A percentile compares a stretch with the other conserved stretches of the same genome.
Evolutionary conservation across 2,113 vertebrate genomes (phyloP).

Genomic region (Notiomystis cincta): DNA sequence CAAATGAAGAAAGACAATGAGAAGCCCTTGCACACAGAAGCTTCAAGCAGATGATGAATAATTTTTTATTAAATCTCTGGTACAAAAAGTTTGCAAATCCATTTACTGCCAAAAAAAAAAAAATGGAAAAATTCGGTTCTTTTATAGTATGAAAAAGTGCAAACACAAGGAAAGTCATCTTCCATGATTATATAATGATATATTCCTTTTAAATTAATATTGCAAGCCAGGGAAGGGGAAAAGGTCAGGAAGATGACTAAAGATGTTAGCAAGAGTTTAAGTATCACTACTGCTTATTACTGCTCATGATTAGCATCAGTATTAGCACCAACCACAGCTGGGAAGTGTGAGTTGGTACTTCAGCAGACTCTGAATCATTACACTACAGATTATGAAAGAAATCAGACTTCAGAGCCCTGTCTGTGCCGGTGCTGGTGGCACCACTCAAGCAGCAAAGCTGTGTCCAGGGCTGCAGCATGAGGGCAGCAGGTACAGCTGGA

Average conservation of each 20-base stretch:
- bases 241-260: conserved; percentile 9
- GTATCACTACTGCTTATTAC: neutral
- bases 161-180: conserved; percentile 7
- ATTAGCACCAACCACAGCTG: neutral
- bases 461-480: neutral
- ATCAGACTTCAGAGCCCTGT: neutral
- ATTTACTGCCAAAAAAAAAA: neutral
- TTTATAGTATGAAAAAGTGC: neutral
- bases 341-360: conserved; percentile 9
- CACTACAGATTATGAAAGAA: conserved; percentile 12
- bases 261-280: neutral
- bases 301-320: neutral
- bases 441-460: neutral
- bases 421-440: neutral
- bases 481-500: neutral
- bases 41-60: conserved; percentile 21
- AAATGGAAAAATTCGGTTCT: neutral
- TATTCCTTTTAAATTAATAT: neutral
- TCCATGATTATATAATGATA: neutral
- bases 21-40: conserved; percentile 26
- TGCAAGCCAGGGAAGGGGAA: neutral
- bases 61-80: conserved; percentile 46
- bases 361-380: neutral
- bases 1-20: neutral
- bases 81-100: neutral